Percentiles rank a stretch among this genome's conserved stretches.
Evolutionary conservation across 1,140 invertebrate genomes (phyloP).

Genomic region (Drosophila watanabei): DNA sequence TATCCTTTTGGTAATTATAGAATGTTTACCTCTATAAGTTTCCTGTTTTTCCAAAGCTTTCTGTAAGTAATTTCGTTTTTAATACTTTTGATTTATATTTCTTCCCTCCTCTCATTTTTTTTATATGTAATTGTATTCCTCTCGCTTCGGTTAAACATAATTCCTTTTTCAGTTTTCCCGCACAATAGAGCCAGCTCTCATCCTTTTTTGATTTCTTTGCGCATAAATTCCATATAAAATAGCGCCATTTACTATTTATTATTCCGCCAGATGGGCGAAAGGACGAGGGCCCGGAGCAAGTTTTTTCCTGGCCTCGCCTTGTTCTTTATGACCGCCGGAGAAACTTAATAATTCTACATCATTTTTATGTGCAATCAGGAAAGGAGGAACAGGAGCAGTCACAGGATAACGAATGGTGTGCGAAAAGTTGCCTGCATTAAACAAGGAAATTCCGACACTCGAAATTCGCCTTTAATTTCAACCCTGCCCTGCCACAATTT

Average conservation of each 20-base stretch:
- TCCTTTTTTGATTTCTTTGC: constrained; percentile 44
- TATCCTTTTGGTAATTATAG: background rate
- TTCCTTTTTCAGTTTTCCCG: constrained; percentile 13
- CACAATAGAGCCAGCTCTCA: constrained; percentile 10
- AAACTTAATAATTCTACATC: constrained; percentile 77
- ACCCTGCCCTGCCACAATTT: constrained; percentile 2
- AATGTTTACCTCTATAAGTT: background rate
- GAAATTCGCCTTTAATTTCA: constrained; percentile 13
- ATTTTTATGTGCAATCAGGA: constrained; percentile 54
- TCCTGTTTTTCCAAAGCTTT: background rate
- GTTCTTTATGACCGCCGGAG: constrained; percentile 50
- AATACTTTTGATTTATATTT: too few relatives aligned
- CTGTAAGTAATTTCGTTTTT: background rate
- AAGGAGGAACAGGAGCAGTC: background rate
- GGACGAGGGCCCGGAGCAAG: background rate
- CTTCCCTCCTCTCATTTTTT: background rate
- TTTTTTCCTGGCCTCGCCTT: background rate
- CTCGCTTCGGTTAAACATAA: constrained; percentile 7
- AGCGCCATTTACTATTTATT: constrained; percentile 77
- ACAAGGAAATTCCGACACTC: constrained; percentile 16
- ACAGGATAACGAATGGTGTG: background rate
- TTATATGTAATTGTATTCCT: background rate
- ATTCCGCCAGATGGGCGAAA: constrained; percentile 25
- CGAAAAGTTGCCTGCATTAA: constrained; percentile 43
- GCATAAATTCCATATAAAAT: constrained; percentile 75